Percentiles rank a stretch among this genome's conserved stretches.
Conservation (phyloP, 2,797 vertebrate genomes). For the Tokudaia muenninki region DNA sequence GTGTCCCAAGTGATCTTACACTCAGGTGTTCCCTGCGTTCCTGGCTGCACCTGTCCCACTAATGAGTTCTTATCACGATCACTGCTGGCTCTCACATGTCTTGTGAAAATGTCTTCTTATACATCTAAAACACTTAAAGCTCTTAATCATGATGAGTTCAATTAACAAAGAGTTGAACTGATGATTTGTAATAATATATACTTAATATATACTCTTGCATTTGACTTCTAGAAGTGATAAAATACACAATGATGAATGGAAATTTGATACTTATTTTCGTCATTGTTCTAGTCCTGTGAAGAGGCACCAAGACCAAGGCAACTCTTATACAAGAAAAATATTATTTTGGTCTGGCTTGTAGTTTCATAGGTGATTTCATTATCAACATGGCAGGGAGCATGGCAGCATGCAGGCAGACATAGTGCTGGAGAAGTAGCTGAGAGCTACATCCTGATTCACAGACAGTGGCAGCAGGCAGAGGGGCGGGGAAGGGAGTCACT, state of each 20-base stretch:
- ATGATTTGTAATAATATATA: constrained; percentile 13
- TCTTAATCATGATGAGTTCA: neutral
- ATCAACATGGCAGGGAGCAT: neutral
- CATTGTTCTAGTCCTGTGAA: neutral
- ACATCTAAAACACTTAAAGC: neutral
- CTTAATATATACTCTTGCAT: neutral
- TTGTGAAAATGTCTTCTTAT: constrained; percentile 51
- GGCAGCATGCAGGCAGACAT: neutral
- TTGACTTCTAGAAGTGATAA: constrained; percentile 17
- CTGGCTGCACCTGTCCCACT: neutral
- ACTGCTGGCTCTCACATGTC: neutral
- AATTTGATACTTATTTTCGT: neutral
- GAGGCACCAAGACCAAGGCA: neutral
- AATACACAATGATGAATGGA: neutral
- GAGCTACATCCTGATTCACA: neutral
- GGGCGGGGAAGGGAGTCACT: too few relatives aligned
- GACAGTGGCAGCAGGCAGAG: neutral
- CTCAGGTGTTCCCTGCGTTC: too few relatives aligned
- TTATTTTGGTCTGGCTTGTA: neutral
- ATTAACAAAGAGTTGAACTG: neutral
- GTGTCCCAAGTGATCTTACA: too few relatives aligned
- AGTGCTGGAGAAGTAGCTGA: neutral
- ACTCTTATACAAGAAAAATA: neutral
- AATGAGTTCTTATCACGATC: constrained; percentile 11
- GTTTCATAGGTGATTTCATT: neutral